Percentiles rank a stretch among this genome's conserved stretches.
phyloP scores from a whole-genome alignment of 2,888 invertebrate species.

The Rambutsinella grinnellia region DNA sequence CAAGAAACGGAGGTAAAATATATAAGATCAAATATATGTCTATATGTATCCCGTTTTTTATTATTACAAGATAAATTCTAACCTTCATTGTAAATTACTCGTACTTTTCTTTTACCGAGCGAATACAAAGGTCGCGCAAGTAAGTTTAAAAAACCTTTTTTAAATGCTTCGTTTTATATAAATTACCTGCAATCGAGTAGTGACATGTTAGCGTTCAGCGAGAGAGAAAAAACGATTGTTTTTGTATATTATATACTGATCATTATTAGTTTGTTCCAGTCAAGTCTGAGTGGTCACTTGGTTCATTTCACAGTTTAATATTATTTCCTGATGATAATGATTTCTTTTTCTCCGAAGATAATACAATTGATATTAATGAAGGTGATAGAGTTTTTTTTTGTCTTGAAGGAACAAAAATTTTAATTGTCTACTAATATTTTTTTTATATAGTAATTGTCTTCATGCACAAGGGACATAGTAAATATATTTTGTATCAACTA shows the following conservation, averaged over 20 bases:
- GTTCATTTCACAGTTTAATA: slow-evolving; percentile 23
- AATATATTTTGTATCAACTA: no score
- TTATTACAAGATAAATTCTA: slow-evolving; percentile 32
- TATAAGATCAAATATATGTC: slow-evolving; percentile 23
- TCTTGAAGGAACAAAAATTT: slow-evolving; percentile 1
- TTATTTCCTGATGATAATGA: background rate
- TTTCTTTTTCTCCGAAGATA: background rate
- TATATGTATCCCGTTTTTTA: slow-evolving; percentile 8
- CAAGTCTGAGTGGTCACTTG: slow-evolving; percentile 41
- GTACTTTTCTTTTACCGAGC: slow-evolving; percentile 31
- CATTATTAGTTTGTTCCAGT: slow-evolving; percentile 31
- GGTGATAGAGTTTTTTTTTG: background rate
- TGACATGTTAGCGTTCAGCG: no score
- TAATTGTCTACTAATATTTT: slow-evolving; percentile 35
- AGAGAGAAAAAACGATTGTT: no score
- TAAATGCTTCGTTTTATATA: no score
- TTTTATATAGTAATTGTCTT: slow-evolving; percentile 46
- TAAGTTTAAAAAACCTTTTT: no score
- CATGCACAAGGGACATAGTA: slow-evolving; percentile 40
- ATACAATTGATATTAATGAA: slow-evolving; percentile 10
- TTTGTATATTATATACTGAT: slow-evolving; percentile 7
- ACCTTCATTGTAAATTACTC: no score
- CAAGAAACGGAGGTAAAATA: slow-evolving; percentile 47
- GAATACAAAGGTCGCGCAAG: slow-evolving; percentile 50
- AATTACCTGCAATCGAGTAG: no score